A percentile compares a stretch with the other conserved stretches of the same genome.
phyloP scores from a whole-genome alignment of 2,113 vertebrate genomes.

The Bucco capensis region DNA sequence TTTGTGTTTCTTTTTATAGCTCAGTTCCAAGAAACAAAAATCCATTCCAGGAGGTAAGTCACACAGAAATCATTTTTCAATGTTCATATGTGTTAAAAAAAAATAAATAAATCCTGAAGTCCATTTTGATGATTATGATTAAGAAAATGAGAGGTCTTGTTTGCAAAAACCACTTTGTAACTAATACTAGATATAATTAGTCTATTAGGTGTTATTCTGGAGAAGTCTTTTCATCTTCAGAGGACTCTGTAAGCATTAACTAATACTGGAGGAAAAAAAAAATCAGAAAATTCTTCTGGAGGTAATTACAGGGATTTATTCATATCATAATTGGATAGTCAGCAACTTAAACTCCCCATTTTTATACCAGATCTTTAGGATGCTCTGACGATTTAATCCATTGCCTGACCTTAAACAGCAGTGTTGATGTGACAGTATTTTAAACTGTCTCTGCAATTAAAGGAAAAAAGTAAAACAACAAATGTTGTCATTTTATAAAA shows the following conservation, averaged over 20 bases:
- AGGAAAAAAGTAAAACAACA: neutral
- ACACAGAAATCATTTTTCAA: neutral
- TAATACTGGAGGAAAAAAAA: neutral
- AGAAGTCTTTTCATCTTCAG: slow-evolving; percentile 6
- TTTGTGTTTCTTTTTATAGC: slow-evolving; percentile 74
- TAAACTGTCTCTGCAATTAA: neutral
- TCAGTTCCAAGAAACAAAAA: slow-evolving; percentile 98
- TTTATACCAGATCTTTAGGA: neutral
- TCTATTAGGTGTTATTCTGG: neutral
- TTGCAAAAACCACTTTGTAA: slow-evolving; percentile 8
- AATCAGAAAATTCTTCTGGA: neutral
- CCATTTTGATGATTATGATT: neutral
- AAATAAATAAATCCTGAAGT: neutral
- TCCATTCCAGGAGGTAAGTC: slow-evolving; percentile 95
- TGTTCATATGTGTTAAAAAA: neutral
- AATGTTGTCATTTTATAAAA: neutral
- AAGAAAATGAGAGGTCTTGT: neutral
- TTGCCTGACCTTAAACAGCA: neutral
- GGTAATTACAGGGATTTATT: neutral
- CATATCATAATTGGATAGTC: neutral
- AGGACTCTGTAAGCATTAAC: neutral
- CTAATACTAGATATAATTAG: neutral
- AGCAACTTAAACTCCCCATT: neutral
- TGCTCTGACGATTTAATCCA: neutral
- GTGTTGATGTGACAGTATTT: neutral